Evolutionary conservation across 2,113 vertebrate genomes (phyloP).

Genomic region (Ibidorhyncha struthersii): DNA sequence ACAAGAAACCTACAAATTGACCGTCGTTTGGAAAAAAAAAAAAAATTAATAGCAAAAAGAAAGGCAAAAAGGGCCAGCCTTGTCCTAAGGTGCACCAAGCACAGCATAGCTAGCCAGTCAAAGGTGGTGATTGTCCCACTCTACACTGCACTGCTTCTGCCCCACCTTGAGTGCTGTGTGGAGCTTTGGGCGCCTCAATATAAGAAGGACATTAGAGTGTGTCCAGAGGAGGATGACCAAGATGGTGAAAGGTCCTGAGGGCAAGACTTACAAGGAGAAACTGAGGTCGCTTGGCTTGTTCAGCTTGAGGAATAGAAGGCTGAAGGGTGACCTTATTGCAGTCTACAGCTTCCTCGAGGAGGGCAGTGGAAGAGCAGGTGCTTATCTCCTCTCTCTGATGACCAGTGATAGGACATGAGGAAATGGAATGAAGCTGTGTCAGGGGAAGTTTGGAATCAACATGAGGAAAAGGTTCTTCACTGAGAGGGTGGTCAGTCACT

Average conservation of each 20-base stretch:
- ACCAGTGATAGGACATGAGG: not conserved
- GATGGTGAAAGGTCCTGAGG: not conserved
- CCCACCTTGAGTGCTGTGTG: not conserved
- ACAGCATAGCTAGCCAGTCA: not conserved
- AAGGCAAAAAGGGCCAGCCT: not conserved
- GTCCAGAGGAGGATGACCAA: not conserved
- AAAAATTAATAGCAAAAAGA: not conserved
- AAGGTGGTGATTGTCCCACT: not conserved
- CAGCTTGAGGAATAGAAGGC: not conserved
- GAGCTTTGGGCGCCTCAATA: not conserved
- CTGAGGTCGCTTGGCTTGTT: not conserved
- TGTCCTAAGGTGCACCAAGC: not conserved
- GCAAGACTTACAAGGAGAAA: not conserved
- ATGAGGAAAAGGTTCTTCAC: not conserved
- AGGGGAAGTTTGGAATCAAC: not conserved
- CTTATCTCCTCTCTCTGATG: not conserved
- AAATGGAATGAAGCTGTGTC: not conserved
- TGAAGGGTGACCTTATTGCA: not conserved
- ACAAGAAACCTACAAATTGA: not conserved
- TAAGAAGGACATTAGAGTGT: not conserved
- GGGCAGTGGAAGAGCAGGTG: fast-evolving
- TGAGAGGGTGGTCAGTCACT: not conserved
- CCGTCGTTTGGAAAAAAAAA: not conserved
- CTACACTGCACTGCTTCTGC: not conserved
- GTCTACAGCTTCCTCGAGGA: not conserved